Evolutionary conservation across 2,888 invertebrate genomes (phyloP), one percentile per base, ranked within the genome.

Genomic region (Dioctria linearis): DNA sequence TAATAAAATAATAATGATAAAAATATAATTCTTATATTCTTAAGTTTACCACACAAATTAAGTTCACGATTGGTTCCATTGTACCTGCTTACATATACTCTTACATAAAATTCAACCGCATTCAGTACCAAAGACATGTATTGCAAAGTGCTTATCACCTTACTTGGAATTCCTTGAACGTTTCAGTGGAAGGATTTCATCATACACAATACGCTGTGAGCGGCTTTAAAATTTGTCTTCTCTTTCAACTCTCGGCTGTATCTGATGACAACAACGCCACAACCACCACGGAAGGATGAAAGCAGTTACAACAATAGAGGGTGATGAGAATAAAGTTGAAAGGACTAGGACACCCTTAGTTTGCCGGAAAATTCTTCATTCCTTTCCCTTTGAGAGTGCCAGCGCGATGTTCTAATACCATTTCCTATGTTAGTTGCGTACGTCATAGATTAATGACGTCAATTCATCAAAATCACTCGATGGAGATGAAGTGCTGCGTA

Each of bases 371-470:
- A 78, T 78, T 67, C 78, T 59, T 75, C 59, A 80, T 69, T 78
- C 76, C 80, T 76, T 69, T 71, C 73, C 49, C 43, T 76, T 71
- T 78, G 66, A 71, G 49, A 37, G 46, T 67, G 59, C 65, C 57
- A 76, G 76, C 65, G 61, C 80, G 78, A 78, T 78, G 83, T 83
- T 82, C 82, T 84, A 61, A 85, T 84, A 85, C 82, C 79, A 85
- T 84, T 85, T 84, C 84, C 84, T 84, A 84, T 85, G 87, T 86
- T 83, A 89, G 88, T 87, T 88, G 88, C 87, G 88, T 87, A 88
- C 88, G 89, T 88, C 89, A 89, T 89, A 89, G 89, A 89, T 89
- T 89, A 89, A 89, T 89, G 89, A 86, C 86, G 85, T 85, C 87
- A 86, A 88, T 88, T 85, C 87, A 87, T 88, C 88, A 88, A 88